Percentiles rank a stretch among this genome's conserved stretches.
phyloP scores from a whole-genome alignment of 2,888 invertebrate genomes.

The Eilema depressum region DNA sequence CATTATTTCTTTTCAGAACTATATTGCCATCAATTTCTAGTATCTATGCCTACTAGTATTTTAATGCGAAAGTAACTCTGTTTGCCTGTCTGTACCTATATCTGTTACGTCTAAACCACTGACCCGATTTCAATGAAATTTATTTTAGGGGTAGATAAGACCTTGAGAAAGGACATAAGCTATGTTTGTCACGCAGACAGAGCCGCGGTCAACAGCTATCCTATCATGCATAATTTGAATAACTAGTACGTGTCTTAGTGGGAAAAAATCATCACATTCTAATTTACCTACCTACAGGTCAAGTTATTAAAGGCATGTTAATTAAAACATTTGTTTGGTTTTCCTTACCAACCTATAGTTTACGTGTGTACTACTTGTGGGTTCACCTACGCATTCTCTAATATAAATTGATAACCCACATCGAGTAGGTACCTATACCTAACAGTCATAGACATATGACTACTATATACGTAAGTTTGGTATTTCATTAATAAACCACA shows the following conservation, averaged over 20 bases:
- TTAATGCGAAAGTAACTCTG: too few relatives aligned
- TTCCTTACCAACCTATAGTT: conserved; percentile 1
- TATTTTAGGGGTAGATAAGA: too few relatives aligned
- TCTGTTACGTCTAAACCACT: too few relatives aligned
- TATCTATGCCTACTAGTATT: too few relatives aligned
- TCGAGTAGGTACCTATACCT: too few relatives aligned
- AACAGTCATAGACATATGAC: background rate
- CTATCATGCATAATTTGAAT: background rate
- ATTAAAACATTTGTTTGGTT: conserved; percentile 2
- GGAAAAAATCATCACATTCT: background rate
- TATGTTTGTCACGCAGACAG: too few relatives aligned
- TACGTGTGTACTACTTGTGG: background rate
- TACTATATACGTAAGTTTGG: background rate
- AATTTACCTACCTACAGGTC: background rate
- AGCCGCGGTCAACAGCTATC: too few relatives aligned
- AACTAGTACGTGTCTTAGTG: background rate
- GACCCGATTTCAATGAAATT: too few relatives aligned
- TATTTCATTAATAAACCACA: background rate
- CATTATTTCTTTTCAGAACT: too few relatives aligned
- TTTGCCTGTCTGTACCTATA: too few relatives aligned
- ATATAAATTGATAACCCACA: conserved; percentile 1
- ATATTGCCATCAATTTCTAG: too few relatives aligned
- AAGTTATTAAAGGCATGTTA: background rate
- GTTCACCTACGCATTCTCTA: conserved; percentile 1
- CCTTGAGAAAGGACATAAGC: too few relatives aligned